Evolutionary conservation across 2,888 invertebrate genomes (phyloP), one percentile per base, ranked within the genome.

Genomic region (Amblyjoppa proteus): DNA sequence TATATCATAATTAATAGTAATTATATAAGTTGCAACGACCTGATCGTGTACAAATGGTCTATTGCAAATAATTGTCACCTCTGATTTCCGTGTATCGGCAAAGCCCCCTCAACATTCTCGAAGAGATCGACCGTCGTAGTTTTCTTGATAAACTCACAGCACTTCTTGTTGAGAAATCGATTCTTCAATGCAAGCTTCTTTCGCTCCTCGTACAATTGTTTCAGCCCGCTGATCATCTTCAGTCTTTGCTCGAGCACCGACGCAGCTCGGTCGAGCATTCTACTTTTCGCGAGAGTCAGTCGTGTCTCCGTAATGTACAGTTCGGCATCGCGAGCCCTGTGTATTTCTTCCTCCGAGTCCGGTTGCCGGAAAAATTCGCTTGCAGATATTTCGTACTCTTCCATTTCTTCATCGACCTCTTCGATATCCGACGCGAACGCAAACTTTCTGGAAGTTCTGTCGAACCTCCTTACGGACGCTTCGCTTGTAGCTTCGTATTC

Each of bases 81-180:
- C 41, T 77, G 38, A 70, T 84, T 68, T 5, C 56, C 16, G 66
- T 84, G 34, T 45, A 85, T 88, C 16, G 87, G 81, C 2, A 78
- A 66, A 64, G 25, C 20, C 9, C 86, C 89, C 20, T 84, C 83
- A 2, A 85, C 70, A 53, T 68, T 87, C 11, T 89, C 90, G 28
- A 90, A 86, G 16, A 82, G 81, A 38, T 71, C 86, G 0, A 73
- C 56, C 2, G 78, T 31, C 6, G 86, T 79, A 0, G 83, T 80
- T 73, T 87, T 89, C 3, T 85, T 76, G 3, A 88, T 70, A 53
- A 64, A 73, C 7, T 87, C 81, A 25, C 85, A 83, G 58, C 87
- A 89, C 34, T 88, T 85, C 70, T 85, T 89, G 28, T 88, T 89
- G 3, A 91, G 85, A 83, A 88, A 90, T 56, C 80, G 88, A 71